These are phyloP conservation scores for Dynastes grantii DNA, from an alignment of 2,888 invertebrate genomes.

Conservation along the genomic window DNA sequence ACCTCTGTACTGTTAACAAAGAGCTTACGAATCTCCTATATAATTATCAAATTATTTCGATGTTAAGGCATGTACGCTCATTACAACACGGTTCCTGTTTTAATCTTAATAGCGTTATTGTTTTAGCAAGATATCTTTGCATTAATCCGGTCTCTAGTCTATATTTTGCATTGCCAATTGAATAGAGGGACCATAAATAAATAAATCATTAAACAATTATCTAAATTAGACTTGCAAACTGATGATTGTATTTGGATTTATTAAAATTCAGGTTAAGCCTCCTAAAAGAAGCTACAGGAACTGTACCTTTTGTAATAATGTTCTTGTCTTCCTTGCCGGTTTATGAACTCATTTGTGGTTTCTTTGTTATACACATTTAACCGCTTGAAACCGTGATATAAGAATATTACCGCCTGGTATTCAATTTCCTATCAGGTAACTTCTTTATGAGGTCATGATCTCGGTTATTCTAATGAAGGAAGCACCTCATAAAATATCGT, in stretches of 20 bases:
- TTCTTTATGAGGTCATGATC: neutral
- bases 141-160: too few relatives aligned
- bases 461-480: neutral
- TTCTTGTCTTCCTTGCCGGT: neutral
- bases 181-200: too few relatives aligned
- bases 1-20: too few relatives aligned
- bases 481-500: too few relatives aligned
- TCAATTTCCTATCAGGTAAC: neutral
- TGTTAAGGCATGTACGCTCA: neutral
- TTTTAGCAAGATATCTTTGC: neutral
- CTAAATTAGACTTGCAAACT: too few relatives aligned
- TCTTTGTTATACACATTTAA: neutral
- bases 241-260: too few relatives aligned
- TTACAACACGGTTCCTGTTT: neutral
- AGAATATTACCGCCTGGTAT: neutral
- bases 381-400: neutral
- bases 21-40: too few relatives aligned
- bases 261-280: too few relatives aligned
- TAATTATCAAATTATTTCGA: neutral
- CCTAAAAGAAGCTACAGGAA: too few relatives aligned
- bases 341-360: neutral
- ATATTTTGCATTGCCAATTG: too few relatives aligned
- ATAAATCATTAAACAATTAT: too few relatives aligned
- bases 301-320: too few relatives aligned
- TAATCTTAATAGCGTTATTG: conserved; percentile 1